Evolutionary conservation across 2,797 vertebrate species (phyloP).

Genomic region (Salarias fasciatus): DNA sequence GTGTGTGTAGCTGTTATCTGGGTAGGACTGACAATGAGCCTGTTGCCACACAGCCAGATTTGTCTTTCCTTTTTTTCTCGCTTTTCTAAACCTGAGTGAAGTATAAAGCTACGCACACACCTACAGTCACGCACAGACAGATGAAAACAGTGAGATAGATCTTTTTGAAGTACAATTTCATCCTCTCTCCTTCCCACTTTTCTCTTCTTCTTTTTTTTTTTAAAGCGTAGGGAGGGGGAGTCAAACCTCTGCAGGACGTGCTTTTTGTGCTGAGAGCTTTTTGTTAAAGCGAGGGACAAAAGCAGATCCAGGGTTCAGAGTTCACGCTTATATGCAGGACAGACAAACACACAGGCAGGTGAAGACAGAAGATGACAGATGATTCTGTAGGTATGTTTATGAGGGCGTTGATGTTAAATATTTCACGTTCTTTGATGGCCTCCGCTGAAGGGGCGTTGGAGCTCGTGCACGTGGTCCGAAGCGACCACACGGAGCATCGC

Average conservation of each 20-base stretch:
- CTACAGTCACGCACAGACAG: slow-evolving; percentile 20
- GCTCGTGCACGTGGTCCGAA: too few relatives aligned
- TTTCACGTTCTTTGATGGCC: slow-evolving; percentile 63
- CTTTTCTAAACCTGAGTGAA: slow-evolving; percentile 29
- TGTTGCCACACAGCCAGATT: slow-evolving; percentile 35
- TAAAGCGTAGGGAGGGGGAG: slow-evolving; percentile 13
- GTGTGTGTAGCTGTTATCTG: slow-evolving; percentile 46
- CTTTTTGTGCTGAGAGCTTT: slow-evolving; percentile 44
- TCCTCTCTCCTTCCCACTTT: slow-evolving; percentile 43
- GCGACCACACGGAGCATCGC: too few relatives aligned
- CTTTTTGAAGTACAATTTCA: slow-evolving; percentile 70
- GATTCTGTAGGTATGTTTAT: slow-evolving; percentile 61
- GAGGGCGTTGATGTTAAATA: slow-evolving; percentile 71
- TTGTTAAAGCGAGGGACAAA: slow-evolving; percentile 41
- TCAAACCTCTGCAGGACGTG: slow-evolving; percentile 36
- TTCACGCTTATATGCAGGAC: slow-evolving; percentile 5
- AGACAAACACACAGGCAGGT: too few relatives aligned
- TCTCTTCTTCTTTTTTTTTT: slow-evolving; percentile 19
- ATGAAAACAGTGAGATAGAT: slow-evolving; percentile 56
- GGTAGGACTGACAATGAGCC: slow-evolving; percentile 37
- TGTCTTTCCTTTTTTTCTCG: background rate
- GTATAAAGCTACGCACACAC: slow-evolving; percentile 21
- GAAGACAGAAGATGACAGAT: slow-evolving; percentile 55
- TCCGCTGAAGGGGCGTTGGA: slow-evolving; percentile 28
- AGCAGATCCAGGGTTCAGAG: slow-evolving; percentile 17